Percentiles rank a stretch among this genome's conserved stretches.
phyloP scores from a whole-genome alignment of 1,140 invertebrate species.

The Drosophila sulfurigaster region DNA sequence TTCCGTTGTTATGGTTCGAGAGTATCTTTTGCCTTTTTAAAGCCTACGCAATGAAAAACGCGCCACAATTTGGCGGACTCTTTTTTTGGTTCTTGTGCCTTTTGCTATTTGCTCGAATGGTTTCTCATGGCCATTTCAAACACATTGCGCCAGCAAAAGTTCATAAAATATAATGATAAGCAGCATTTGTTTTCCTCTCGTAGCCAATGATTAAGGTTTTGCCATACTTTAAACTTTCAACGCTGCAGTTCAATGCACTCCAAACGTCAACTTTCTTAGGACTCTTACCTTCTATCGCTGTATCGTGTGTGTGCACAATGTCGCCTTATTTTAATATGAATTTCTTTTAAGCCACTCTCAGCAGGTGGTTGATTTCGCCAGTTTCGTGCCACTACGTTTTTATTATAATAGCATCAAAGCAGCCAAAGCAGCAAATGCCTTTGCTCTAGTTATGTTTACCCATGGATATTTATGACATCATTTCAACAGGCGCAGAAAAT shows the following conservation, averaged over 20 bases:
- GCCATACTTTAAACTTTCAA: conserved; percentile 25
- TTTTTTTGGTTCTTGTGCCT: conserved; percentile 10
- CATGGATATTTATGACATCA: conserved; percentile 58
- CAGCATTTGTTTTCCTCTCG: conserved; percentile 55
- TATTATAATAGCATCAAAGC: background rate
- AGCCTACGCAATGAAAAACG: conserved; percentile 47
- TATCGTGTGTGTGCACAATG: conserved; percentile 10
- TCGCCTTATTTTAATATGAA: conserved; percentile 32
- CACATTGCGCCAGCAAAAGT: conserved; percentile 57
- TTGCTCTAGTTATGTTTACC: conserved; percentile 18
- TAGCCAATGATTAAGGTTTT: conserved; percentile 27
- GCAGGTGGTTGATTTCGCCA: conserved; percentile 26
- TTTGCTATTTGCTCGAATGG: conserved; percentile 31
- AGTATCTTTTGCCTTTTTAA: conserved; percentile 56
- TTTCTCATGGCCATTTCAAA: conserved; percentile 50
- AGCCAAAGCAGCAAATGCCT: background rate
- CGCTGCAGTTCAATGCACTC: conserved; percentile 63
- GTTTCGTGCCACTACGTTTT: conserved; percentile 17
- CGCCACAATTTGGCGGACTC: conserved; percentile 32
- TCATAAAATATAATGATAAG: conserved; percentile 80
- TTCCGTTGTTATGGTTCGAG: background rate
- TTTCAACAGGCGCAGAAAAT: conserved; percentile 15
- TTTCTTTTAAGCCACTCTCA: conserved; percentile 11
- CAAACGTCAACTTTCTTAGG: background rate
- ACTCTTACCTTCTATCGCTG: conserved; percentile 15